A percentile compares a stretch with the other conserved stretches of the same genome.
Conservation (phyloP, 2,113 vertebrate genomes). For the Microcebus murinus region DNA sequence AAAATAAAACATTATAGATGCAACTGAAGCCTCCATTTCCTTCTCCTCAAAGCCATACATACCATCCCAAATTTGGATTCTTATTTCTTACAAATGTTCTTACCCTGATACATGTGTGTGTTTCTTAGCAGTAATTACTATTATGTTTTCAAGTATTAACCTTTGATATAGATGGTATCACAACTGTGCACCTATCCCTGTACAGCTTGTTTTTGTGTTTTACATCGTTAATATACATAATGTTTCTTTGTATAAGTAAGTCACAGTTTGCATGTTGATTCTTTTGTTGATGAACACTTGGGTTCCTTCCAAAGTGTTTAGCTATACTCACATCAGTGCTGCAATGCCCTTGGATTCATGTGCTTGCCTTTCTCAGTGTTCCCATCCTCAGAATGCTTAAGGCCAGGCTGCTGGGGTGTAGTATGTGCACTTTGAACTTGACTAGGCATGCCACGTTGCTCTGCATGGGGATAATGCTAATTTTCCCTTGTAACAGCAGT, state of each 20-base stretch:
- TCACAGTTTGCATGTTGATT: background rate
- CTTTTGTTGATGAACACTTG: background rate
- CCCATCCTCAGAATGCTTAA: background rate
- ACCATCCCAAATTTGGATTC: background rate
- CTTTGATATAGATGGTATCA: background rate
- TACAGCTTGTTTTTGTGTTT: background rate
- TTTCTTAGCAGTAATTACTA: background rate
- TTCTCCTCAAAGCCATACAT: background rate
- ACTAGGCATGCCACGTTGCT: fast-evolving
- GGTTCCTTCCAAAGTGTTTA: background rate
- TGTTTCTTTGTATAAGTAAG: background rate
- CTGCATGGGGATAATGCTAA: background rate
- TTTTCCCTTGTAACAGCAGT: background rate
- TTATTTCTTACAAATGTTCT: background rate
- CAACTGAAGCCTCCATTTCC: background rate
- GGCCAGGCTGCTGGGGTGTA: background rate
- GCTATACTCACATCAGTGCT: background rate
- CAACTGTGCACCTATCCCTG: background rate
- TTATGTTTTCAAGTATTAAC: slow-evolving; percentile 24
- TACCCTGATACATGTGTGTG: background rate
- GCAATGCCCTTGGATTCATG: background rate
- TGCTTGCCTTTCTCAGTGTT: background rate
- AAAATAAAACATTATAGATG: background rate
- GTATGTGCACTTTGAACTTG: background rate
- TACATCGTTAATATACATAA: background rate